Evolutionary conservation across 1,140 invertebrate genomes (phyloP).

Genomic region (Frieseomelitta varia): DNA sequence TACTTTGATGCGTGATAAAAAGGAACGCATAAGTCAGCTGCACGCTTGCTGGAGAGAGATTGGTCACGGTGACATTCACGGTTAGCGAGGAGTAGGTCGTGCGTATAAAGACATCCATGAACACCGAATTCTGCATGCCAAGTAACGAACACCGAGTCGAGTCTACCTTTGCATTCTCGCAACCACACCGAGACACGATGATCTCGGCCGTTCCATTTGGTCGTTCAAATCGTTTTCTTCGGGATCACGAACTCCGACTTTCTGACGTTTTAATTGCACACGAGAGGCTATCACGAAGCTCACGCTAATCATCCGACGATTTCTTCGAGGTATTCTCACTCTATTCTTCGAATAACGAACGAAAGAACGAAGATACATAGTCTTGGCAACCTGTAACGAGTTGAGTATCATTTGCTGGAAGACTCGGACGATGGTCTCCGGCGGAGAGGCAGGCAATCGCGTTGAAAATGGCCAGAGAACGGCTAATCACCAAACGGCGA

Average conservation of each 20-base stretch:
- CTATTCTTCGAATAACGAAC: background rate
- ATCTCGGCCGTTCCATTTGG: background rate
- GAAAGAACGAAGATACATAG: background rate
- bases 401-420: background rate
- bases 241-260: background rate
- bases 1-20: constrained; percentile 14
- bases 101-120: background rate
- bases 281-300: background rate
- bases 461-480: constrained; percentile 20
- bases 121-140: background rate
- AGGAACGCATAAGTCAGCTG: constrained; percentile 21
- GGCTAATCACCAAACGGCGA: constrained; percentile 13
- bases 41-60: constrained; percentile 4
- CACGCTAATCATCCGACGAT: background rate
- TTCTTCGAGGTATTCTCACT: background rate
- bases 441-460: background rate
- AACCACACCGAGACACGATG: background rate
- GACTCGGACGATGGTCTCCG: background rate
- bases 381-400: background rate
- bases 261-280: background rate
- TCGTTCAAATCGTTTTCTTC: too few relatives aligned
- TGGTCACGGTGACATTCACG: constrained; percentile 37
- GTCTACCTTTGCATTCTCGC: background rate
- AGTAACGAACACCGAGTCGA: background rate
- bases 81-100: constrained; percentile 14